Evolutionary conservation across 1,140 invertebrate genomes (phyloP), one percentile per base, ranked within the genome.

Genomic region (Pseudomyrmex gracilis): DNA sequence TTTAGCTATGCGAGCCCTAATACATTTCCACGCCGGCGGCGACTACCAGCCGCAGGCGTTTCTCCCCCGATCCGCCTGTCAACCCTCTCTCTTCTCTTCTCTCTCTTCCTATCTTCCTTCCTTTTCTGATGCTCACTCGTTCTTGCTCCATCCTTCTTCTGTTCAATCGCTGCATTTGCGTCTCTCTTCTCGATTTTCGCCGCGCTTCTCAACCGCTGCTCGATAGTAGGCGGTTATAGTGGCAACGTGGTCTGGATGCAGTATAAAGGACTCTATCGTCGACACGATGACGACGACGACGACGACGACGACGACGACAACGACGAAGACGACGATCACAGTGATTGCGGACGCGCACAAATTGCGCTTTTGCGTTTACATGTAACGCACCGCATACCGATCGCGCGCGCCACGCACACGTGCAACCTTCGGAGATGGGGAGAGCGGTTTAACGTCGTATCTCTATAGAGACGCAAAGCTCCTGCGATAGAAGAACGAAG

Each of bases 1-100:
- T 94, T 94, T 93, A 93, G 94, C 92, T 94, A 94, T 94, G 93
- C 91, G 93, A 94, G 92, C 92, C 91, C 91, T 91, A 90, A 93
- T 94, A 93, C 92, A 93, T 94, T 93, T 94, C 90, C 90, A 92
- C 90, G 88, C 91, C 68, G 90, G 84, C 87, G 86, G 74, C 85
- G 86, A 83, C 82, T 84, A 87, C 86, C 83, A 84, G 85, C 87
- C 87, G 73, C 88, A 86, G 84, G 71, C 82, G 64, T 64, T 78
- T 58, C 74, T 82, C 84, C 60, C 51, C 64, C 76, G 43, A 17
- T 66, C 15, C 71, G 51, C 51, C 64, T 84, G 66, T 57, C 71
- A 70, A 51, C 53, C 66, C 76, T 78, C 76, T 78, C 83, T 77
- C 53, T 20, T 49, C 24, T 34, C 20, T 58, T 17, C 47, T 82